phyloP scores from a whole-genome alignment of 1,140 invertebrate genomes.

The Pseudomyrmex cubaensis region DNA sequence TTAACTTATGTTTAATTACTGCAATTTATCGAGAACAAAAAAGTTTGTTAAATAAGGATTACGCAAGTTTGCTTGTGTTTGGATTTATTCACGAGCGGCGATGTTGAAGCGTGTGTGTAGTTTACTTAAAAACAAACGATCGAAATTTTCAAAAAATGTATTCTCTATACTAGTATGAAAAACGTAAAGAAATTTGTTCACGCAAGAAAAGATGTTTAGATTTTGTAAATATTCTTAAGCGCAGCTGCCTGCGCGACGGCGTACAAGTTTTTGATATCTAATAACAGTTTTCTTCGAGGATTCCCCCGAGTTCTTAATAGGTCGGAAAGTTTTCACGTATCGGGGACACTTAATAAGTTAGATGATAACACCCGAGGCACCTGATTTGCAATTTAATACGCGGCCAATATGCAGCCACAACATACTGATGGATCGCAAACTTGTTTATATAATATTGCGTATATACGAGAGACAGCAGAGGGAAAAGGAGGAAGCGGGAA shows the following conservation, averaged over 20 bases:
- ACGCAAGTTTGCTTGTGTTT: constrained; percentile 29
- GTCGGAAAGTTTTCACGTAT: constrained; percentile 60
- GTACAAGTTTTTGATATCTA: constrained; percentile 55
- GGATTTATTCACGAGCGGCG: constrained; percentile 8
- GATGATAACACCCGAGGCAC: constrained; percentile 21
- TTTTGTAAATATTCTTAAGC: constrained; percentile 44
- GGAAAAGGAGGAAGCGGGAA: too few species aligned
- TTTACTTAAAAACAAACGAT: constrained; percentile 14
- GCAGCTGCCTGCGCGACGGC: background rate
- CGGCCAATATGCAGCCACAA: constrained; percentile 2
- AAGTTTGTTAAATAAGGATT: background rate
- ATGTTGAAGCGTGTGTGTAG: background rate
- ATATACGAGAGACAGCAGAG: too few species aligned
- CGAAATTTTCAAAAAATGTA: constrained; percentile 5
- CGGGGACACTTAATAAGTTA: constrained; percentile 61
- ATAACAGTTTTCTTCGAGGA: constrained; percentile 57
- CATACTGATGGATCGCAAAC: constrained; percentile 16
- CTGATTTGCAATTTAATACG: constrained; percentile 54
- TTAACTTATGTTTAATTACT: too few species aligned
- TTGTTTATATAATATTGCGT: constrained; percentile 25
- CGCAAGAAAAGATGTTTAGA: constrained; percentile 16
- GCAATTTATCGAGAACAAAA: background rate
- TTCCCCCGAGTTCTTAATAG: constrained; percentile 31
- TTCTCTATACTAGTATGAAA: background rate
- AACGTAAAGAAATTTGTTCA: background rate